Conservation (phyloP, 2,797 vertebrate species). For the Serranus cabrilla region DNA sequence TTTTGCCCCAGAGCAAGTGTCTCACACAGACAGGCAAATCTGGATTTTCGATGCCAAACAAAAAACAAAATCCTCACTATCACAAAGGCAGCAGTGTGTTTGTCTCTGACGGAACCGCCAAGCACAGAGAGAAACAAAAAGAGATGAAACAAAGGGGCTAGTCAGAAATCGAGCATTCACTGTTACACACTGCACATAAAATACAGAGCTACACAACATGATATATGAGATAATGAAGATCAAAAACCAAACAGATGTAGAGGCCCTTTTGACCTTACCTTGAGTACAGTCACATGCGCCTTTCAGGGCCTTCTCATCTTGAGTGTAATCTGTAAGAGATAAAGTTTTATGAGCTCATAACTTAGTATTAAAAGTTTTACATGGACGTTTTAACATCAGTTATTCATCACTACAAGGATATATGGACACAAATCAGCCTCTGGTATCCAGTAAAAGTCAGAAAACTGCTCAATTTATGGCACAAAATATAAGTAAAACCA, state of each 20-base stretch:
- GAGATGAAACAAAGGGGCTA: slow-evolving; percentile 54
- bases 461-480: slow-evolving; percentile 2
- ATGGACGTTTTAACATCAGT: not conserved
- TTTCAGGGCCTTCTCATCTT: slow-evolving; percentile 95
- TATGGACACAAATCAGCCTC: not conserved
- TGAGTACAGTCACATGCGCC: slow-evolving; percentile 94
- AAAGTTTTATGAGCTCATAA: slow-evolving; percentile 16
- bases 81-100: slow-evolving; percentile 67
- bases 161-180: slow-evolving; percentile 38
- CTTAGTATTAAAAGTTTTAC: not conserved
- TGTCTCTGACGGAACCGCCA: slow-evolving; percentile 41
- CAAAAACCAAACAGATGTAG: not conserved
- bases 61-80: slow-evolving; percentile 54
- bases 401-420: not conserved
- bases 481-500: not conserved
- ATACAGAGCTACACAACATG: not conserved
- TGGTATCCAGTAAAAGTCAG: not conserved
- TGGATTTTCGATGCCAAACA: slow-evolving; percentile 54
- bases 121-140: slow-evolving; percentile 15
- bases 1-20: slow-evolving; percentile 47
- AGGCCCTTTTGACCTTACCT: slow-evolving; percentile 80
- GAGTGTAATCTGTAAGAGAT: slow-evolving; percentile 92
- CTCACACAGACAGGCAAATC: slow-evolving; percentile 51
- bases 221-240: slow-evolving; percentile 20
- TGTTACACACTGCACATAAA: slow-evolving; percentile 6